Percentiles rank a stretch among this genome's conserved stretches.
Evolutionary conservation across 2,888 invertebrate genomes (phyloP).

Genomic region (Pollenia labialis): DNA sequence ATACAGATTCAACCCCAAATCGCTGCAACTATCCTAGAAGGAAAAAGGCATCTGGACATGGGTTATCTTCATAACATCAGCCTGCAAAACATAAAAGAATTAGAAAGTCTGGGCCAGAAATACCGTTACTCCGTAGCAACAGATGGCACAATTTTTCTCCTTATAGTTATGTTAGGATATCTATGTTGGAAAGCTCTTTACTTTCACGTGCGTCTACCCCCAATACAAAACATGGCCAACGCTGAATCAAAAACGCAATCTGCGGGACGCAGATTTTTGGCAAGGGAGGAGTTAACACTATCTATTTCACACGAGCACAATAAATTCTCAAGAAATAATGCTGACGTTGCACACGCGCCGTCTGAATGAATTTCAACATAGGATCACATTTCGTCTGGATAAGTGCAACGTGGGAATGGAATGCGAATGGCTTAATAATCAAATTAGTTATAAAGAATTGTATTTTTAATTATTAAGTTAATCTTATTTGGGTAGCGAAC

Average conservation of each 20-base stretch:
- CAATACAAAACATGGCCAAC: background rate
- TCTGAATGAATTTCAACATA: background rate
- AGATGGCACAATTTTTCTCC: too few species aligned
- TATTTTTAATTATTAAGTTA: constrained; percentile 5
- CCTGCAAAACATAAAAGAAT: constrained; percentile 17
- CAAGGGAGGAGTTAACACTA: background rate
- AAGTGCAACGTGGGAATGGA: background rate
- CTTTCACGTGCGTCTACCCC: background rate
- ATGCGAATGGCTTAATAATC: constrained; percentile 7
- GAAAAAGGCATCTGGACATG: constrained; percentile 21
- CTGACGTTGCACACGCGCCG: constrained; percentile 3
- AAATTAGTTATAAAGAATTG: constrained; percentile 5
- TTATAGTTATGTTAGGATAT: background rate
- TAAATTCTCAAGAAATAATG: constrained; percentile 9
- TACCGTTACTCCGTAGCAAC: constrained; percentile 6
- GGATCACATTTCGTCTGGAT: background rate
- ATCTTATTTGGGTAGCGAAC: too few species aligned
- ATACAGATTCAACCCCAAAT: constrained; percentile 18
- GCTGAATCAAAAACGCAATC: background rate
- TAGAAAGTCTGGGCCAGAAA: constrained; percentile 8
- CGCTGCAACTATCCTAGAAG: constrained; percentile 20
- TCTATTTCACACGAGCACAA: constrained; percentile 1
- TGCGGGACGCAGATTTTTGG: too few species aligned
- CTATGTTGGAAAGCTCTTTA: constrained; percentile 1
- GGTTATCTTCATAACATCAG: constrained; percentile 17